Base-by-base conservation (phyloP, 2,888 invertebrate genomes). In the Athalia circularis region DNA sequence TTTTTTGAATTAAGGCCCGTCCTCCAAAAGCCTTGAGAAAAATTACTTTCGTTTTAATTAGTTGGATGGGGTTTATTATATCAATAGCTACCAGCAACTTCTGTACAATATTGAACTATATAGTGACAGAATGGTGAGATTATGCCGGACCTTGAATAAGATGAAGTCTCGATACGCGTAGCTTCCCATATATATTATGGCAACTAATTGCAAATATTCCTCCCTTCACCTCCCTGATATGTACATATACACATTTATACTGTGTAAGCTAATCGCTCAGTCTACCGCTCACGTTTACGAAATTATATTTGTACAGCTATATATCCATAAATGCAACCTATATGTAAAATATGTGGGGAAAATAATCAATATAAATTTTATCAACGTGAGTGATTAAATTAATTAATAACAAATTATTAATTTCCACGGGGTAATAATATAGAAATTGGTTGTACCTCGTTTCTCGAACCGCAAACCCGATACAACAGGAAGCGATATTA, bases 1-100 rank as follows among this genome's bases (percentile, higher is more conserved):
- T 68, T 68, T 54, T 59, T 47, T 15, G 43, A 72, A 57, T 72
- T 52, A 68, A 68, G 43, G 29, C 54, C 43, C 52, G n/a, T 68
- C 11, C 54, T 59, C 59, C n/a, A 29, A 8, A 13, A 72, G 59
- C 59, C 72, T 43, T 9, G 52, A 6, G 68, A 15, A 11, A 54
- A 68, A 68, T 68, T 68, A 43, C 68, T 54, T n/a, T 29, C 47
- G 72, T 13, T 72, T 72, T 57, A 72, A 72, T 57, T 72, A 72
- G 52, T 72, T 9, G 9, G 54, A n/a, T n/a, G 54, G 11, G 54
- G 11, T 9, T 11, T 54, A 54, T 54, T 54, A 54, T 54, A 54
- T 7, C 9, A 7, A 52, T 52, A n/a, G n/a, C n/a, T n/a, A 29
- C 29, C 29, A 29, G 29, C 29, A 2, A 29, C 29, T 29, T 29